Conservation (phyloP, 2,113 vertebrate genomes). For the Oenanthe melanoleuca region DNA sequence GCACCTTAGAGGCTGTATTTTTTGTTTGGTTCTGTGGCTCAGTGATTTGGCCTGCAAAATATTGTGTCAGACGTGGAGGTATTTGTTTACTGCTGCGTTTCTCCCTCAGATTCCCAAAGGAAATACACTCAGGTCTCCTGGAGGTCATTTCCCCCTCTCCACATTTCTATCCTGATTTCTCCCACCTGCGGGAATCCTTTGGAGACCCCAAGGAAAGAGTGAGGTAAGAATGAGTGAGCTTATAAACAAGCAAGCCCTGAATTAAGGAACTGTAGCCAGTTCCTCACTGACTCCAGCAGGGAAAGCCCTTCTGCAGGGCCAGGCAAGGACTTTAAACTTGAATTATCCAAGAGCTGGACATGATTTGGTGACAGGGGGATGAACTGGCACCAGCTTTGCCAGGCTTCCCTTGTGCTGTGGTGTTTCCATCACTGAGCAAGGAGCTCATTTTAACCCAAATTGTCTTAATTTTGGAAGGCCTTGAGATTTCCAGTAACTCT, state of each 20-base stretch:
- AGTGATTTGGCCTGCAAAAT: neutral
- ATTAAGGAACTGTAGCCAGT: neutral
- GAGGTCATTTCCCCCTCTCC: slow-evolving; percentile 93
- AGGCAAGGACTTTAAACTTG: neutral
- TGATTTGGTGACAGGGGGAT: neutral
- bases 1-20: neutral
- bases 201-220: slow-evolving; percentile 94
- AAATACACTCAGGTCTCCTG: slow-evolving; percentile 91
- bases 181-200: slow-evolving; percentile 89
- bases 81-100: slow-evolving; percentile 16
- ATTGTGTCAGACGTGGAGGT: neutral
- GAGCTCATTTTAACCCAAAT: neutral
- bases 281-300: neutral
- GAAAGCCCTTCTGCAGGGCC: neutral
- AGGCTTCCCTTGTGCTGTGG: neutral
- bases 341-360: neutral
- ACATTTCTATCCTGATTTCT: slow-evolving; percentile 95
- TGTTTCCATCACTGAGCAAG: neutral
- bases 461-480: neutral
- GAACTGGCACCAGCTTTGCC: neutral
- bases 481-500: neutral
- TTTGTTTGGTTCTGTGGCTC: neutral
- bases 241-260: neutral
- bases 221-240: slow-evolving; percentile 74
- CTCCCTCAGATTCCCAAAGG: slow-evolving; percentile 83